These are phyloP conservation scores for Seriola aureovittata DNA, from an alignment of 2,113 vertebrate genomes.

Conservation along the genomic window DNA sequence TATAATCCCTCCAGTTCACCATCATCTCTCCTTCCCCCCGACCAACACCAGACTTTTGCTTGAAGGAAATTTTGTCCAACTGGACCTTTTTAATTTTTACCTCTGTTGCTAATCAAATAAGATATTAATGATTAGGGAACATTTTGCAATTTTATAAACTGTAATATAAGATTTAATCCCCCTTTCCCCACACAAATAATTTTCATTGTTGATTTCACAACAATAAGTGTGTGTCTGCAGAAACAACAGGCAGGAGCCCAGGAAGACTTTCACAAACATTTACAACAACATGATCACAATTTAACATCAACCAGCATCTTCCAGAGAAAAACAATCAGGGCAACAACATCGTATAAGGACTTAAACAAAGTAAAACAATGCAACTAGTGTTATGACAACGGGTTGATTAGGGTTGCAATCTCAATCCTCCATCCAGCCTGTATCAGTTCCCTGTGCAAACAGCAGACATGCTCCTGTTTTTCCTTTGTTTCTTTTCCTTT, in stretches of 20 bases:
- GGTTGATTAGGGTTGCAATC: slow-evolving; percentile 83
- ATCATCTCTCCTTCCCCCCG: no score
- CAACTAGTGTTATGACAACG: slow-evolving; percentile 76
- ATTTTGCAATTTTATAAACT: no score
- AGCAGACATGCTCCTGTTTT: slow-evolving; percentile 73
- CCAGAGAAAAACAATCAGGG: neutral
- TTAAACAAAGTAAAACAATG: slow-evolving; percentile 70
- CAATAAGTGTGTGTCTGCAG: neutral
- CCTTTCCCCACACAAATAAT: neutral
- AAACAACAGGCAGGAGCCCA: slow-evolving; percentile 1
- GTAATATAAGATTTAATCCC: no score
- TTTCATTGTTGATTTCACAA: neutral
- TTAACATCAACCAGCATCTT: slow-evolving; percentile 30
- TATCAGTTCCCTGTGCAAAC: slow-evolving; percentile 72
- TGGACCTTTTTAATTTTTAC: no score
- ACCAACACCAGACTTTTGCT: no score
- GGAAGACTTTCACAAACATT: slow-evolving; percentile 18
- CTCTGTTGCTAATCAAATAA: no score
- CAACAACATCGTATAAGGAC: slow-evolving; percentile 24
- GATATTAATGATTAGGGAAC: neutral
- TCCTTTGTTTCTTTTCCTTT: slow-evolving; percentile 75
- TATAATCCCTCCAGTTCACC: no score
- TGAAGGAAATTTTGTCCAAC: no score
- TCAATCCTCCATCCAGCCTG: slow-evolving; percentile 76
- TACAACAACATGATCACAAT: slow-evolving; percentile 21